These are phyloP conservation scores for Acropternis orthonyx DNA, from an alignment of 2,797 vertebrate species.

Conservation along the genomic window DNA sequence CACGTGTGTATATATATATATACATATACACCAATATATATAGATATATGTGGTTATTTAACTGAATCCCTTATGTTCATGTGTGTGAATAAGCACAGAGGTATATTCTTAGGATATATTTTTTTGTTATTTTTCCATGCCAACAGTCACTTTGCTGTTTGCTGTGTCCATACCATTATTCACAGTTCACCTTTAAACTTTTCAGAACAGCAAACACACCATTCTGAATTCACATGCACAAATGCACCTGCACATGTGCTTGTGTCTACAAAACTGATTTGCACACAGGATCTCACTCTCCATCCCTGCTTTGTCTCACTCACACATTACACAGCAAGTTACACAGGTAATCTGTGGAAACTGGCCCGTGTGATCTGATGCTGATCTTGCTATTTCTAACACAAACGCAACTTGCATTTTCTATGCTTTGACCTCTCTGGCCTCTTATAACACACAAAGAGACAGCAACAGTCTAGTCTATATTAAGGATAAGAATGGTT, in stretches of 20 bases:
- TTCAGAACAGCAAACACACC: neutral
- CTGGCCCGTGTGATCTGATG: neutral
- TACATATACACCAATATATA: neutral
- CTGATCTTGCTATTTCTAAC: neutral
- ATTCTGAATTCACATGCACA: neutral
- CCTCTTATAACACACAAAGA: neutral
- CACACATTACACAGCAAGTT: neutral
- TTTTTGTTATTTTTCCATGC: neutral
- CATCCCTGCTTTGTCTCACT: neutral
- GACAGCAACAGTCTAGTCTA: neutral
- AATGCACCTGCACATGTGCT: rapidly evolving
- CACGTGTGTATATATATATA: rapidly evolving
- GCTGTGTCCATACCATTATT: neutral
- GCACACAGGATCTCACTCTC: neutral
- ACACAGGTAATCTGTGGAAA: neutral
- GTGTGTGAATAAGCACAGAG: neutral
- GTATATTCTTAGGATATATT: neutral
- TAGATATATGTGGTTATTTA: neutral
- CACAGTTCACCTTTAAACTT: neutral
- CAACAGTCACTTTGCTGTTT: neutral
- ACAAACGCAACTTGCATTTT: neutral
- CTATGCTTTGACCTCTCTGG: neutral
- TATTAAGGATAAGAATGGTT: neutral
- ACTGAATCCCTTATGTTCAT: neutral
- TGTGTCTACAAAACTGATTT: neutral